A percentile compares a stretch with the other conserved stretches of the same genome.
Evolutionary conservation across 2,888 invertebrate species (phyloP).

Genomic region (Lycocerus yunnanus): DNA sequence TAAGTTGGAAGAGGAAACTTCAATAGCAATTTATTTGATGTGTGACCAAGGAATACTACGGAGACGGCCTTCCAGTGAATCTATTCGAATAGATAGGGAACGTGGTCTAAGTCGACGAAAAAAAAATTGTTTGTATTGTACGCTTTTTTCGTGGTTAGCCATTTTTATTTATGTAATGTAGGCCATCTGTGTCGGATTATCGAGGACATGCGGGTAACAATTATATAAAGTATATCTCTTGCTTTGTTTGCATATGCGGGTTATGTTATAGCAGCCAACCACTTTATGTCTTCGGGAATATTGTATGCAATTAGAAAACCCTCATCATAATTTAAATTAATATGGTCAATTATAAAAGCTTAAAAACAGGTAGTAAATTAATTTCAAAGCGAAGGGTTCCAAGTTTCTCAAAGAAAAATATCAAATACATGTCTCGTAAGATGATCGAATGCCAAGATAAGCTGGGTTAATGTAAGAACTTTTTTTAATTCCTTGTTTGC

Average conservation of each 20-base stretch:
- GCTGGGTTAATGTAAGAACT: too few species aligned
- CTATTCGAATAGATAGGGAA: neutral
- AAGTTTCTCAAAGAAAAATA: neutral
- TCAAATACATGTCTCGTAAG: too few species aligned
- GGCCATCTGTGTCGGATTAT: conserved; percentile 27
- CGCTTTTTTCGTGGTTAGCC: neutral
- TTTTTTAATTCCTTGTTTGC: neutral
- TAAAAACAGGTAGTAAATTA: neutral
- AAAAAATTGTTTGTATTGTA: conserved; percentile 10
- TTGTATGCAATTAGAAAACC: conserved; percentile 12
- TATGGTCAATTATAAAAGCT: neutral
- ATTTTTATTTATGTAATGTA: conserved; percentile 9
- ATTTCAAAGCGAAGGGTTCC: neutral
- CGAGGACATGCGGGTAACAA: conserved; percentile 43
- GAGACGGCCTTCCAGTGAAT: neutral
- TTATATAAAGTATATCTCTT: conserved; percentile 19
- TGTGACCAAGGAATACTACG: neutral
- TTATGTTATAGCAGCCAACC: conserved; percentile 3
- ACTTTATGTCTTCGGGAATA: conserved; percentile 7
- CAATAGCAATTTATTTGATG: neutral
- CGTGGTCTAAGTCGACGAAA: neutral
- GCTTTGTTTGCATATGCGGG: conserved; percentile 24
- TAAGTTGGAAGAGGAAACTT: neutral
- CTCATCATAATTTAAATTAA: conserved; percentile 1
- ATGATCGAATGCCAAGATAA: too few species aligned